These are phyloP conservation scores for Echiichthys vipera DNA, from an alignment of 2,797 vertebrate species.

Conservation along the genomic window DNA sequence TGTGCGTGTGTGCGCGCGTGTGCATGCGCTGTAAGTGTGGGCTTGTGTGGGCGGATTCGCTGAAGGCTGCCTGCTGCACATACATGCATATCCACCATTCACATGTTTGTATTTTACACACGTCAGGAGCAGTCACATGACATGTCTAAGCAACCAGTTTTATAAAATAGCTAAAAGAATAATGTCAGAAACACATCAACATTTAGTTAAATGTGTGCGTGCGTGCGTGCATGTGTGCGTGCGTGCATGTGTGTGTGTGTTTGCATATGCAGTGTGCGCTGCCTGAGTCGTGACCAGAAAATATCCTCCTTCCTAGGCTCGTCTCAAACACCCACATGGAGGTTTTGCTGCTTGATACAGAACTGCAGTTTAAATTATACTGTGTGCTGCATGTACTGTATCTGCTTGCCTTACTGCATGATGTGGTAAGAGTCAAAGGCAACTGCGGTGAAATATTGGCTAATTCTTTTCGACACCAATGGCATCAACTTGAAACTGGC, in stretches of 20 bases:
- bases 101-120: conserved; percentile 39
- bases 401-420: conserved; percentile 13
- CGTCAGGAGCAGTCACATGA: conserved; percentile 37
- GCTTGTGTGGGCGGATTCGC: conserved; percentile 40
- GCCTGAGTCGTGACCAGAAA: conserved; percentile 74
- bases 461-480: conserved; percentile 1
- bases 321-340: conserved; percentile 62
- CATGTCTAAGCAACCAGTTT: conserved; percentile 27
- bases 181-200: conserved; percentile 19
- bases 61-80: conserved; percentile 27
- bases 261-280: conserved; percentile 10
- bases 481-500: conserved; percentile 12
- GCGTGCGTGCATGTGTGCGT: neutral
- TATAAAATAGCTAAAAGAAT: conserved; percentile 34
- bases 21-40: conserved; percentile 25
- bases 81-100: conserved; percentile 34
- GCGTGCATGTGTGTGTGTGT: neutral
- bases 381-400: conserved; percentile 1
- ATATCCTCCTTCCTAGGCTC: conserved; percentile 51
- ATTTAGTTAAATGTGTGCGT: conserved; percentile 14
- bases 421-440: conserved; percentile 2
- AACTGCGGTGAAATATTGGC: neutral
- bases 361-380: conserved; percentile 29
- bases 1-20: conserved; percentile 33
- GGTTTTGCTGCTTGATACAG: conserved; percentile 32